Conservation (phyloP, 2,797 vertebrate genomes). For the Tenualosa ilisha region DNA sequence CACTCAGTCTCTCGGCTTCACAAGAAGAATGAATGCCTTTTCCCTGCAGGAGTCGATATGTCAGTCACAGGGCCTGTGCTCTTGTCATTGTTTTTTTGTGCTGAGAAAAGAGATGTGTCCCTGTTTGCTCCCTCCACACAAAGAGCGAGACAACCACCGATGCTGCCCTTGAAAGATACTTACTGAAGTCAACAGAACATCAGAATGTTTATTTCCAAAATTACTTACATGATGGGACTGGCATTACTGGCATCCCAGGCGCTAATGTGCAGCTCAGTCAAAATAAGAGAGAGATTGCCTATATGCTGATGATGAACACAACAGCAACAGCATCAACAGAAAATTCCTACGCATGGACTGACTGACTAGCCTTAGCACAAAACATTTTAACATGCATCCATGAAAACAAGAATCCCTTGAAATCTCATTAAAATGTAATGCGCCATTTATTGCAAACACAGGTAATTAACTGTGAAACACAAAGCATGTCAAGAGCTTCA, state of each 20-base stretch:
- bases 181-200: background rate
- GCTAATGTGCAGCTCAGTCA: background rate
- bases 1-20: background rate
- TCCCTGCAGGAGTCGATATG: background rate
- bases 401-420: constrained; percentile 47
- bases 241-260: background rate
- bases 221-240: background rate
- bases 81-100: background rate
- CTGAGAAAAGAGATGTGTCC: background rate
- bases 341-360: constrained; percentile 13
- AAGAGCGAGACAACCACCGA: background rate
- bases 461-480: constrained; percentile 45
- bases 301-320: background rate
- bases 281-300: background rate
- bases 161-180: background rate
- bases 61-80: background rate
- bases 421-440: constrained; percentile 58
- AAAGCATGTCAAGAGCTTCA: constrained; percentile 32
- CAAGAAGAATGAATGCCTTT: background rate
- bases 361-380: constrained; percentile 28
- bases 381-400: constrained; percentile 42
- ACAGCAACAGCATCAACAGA: constrained; percentile 25
- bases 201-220: background rate
- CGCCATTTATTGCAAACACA: constrained; percentile 48
- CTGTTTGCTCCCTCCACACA: background rate